Evolutionary conservation across 2,797 vertebrate species (phyloP).

Genomic region (Gallinago solitaria): DNA sequence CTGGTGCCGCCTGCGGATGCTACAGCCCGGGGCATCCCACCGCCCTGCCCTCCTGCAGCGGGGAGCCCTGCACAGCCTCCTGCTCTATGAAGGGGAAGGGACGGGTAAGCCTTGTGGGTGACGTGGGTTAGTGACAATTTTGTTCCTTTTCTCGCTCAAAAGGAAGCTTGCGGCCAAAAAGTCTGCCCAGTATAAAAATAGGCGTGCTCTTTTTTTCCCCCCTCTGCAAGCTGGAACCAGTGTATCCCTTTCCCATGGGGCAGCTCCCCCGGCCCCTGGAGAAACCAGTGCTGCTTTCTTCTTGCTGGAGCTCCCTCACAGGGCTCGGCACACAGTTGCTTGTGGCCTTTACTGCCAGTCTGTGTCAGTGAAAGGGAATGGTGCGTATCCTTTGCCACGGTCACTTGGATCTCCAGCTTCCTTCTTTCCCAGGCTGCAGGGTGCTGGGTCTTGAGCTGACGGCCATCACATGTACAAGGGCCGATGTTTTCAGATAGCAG

Average conservation of each 20-base stretch:
- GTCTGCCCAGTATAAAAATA: not conserved
- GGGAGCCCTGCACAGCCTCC: not conserved
- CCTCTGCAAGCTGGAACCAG: not conserved
- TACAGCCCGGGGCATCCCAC: accelerated
- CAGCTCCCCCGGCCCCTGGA: accelerated
- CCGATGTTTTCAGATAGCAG: conserved; percentile 2
- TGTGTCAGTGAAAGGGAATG: not conserved
- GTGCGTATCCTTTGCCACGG: not conserved
- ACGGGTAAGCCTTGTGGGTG: not conserved
- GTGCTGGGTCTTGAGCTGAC: not conserved
- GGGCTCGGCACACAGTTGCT: accelerated
- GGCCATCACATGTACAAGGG: not conserved
- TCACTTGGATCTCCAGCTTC: not conserved
- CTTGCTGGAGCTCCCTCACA: not conserved
- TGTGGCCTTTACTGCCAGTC: not conserved
- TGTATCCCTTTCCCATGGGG: accelerated
- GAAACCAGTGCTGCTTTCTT: not conserved
- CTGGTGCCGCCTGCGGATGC: not conserved
- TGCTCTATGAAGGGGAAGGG: not conserved
- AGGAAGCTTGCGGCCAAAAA: not conserved
- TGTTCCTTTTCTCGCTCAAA: not conserved
- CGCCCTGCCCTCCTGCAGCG: accelerated
- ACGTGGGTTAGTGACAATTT: not conserved
- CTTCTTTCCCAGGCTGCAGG: not conserved
- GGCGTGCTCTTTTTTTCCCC: not conserved